Base-by-base conservation (phyloP, 2,797 vertebrate species). In the Myotis vivesi region DNA sequence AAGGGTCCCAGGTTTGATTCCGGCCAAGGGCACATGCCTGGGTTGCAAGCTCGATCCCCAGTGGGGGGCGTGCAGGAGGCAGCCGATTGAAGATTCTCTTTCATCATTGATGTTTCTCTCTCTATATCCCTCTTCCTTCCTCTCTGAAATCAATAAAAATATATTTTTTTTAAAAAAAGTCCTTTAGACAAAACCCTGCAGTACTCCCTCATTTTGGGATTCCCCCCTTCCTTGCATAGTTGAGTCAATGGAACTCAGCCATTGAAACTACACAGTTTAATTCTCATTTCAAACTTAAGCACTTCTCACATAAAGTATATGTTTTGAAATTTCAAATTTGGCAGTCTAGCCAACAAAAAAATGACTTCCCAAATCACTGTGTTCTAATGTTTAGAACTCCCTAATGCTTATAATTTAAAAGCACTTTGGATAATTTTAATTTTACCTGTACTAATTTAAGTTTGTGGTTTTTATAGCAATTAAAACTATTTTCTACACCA, bases 401-500 rank as follows among this genome's bases (percentile, higher is more conserved):
- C 44, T 44, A 25, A 46, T 53, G n/a, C 55, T 66, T 83, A 19
- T 36, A 44, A 23, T 51, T 57, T 75, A 46, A 36, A 88, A 88
- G 41, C 44, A 22, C 57, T 80, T 6, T 44, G 57, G 46, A 3
- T 66, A 38, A 16, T 82, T 69, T 81, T 53, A 57, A 20, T 82
- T 69, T 81, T 53, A 57, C 6, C 7, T 69, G 30, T 22, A 85
- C 33, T 57, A 85, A 86, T 59, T 51, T n/a, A 23, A 41, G 25
- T 38, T 38, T 89, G 23, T 59, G 33, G 22, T 66, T 88, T 64
- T 41, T 44, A 72, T 1, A 83, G 23, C 36, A 80, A 92, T 62
- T 80, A 80, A 87, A 87, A n/a, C 28, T 33, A 87, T 33, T 89
- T 89, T 83, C 80, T 75, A 57, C 25, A 90, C 30, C 36, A 73